A percentile compares a stretch with the other conserved stretches of the same genome.
These are phyloP conservation scores for Ennomos fuscantarius DNA, from an alignment of 2,888 invertebrate genomes.

Conservation along the genomic window DNA sequence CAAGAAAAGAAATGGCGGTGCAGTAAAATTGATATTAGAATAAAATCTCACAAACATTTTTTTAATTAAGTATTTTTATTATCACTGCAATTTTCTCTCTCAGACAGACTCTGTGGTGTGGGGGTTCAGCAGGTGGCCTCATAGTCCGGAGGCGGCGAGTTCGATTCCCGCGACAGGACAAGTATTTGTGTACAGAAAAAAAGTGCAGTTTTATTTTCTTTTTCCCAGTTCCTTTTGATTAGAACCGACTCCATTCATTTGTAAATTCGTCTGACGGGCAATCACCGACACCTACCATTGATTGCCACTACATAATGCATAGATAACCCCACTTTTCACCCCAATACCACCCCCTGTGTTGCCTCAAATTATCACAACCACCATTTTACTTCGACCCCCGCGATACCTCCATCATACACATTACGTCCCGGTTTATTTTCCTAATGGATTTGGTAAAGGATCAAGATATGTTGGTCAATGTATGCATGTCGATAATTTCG, in stretches of 20 bases:
- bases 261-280: slow-evolving; percentile 56
- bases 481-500: slow-evolving; percentile 65
- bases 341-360: slow-evolving; percentile 42
- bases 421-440: background rate
- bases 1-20: too few relatives aligned
- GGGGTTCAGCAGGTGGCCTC: too few relatives aligned
- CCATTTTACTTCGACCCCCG: slow-evolving; percentile 50
- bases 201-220: too few relatives aligned
- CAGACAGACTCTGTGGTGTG: too few relatives aligned
- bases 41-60: too few relatives aligned
- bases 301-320: slow-evolving; percentile 83
- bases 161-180: too few relatives aligned
- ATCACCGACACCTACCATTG: slow-evolving; percentile 79
- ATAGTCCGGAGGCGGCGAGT: too few relatives aligned
- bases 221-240: slow-evolving; percentile 2
- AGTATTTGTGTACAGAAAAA: too few relatives aligned
- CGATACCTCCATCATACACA: slow-evolving; percentile 6
- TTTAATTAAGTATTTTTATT: too few relatives aligned
- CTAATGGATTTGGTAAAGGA: slow-evolving; percentile 29
- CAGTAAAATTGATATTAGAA: too few relatives aligned
- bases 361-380: slow-evolving; percentile 61
- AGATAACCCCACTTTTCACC: slow-evolving; percentile 53
- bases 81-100: too few relatives aligned
- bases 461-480: slow-evolving; percentile 46
- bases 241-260: slow-evolving; percentile 47